A percentile compares a stretch with the other conserved stretches of the same genome.
Conservation (phyloP, 2,797 vertebrate genomes). For the Kryptolebias ocellatus region DNA sequence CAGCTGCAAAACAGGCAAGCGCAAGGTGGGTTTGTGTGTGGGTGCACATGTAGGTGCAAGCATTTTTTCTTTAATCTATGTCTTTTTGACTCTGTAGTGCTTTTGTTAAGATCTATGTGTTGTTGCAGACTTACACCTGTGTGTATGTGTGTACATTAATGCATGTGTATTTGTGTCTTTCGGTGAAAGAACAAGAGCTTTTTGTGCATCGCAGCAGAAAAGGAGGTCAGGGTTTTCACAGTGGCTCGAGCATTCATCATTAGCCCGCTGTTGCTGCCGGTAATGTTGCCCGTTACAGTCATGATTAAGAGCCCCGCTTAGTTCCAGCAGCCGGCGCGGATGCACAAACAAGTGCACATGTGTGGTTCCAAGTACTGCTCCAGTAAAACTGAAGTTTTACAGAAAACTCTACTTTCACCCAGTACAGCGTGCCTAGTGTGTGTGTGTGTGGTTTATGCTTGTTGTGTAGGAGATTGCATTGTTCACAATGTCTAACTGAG, state of each 20-base stretch:
- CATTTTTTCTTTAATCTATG: constrained; percentile 5
- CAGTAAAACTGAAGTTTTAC: constrained; percentile 27
- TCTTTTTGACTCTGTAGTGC: constrained; percentile 1
- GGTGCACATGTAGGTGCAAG: background rate
- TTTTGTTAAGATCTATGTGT: constrained; percentile 26
- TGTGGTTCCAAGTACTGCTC: constrained; percentile 23
- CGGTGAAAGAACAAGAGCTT: constrained; percentile 56
- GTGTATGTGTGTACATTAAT: constrained; percentile 7
- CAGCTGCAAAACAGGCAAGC: constrained; percentile 67
- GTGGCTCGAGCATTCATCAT: constrained; percentile 86
- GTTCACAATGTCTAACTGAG: constrained; percentile 53
- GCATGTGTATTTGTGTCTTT: constrained; percentile 36
- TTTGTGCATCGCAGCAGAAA: constrained; percentile 83
- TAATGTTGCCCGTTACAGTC: constrained; percentile 80
- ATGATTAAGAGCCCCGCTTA: constrained; percentile 83
- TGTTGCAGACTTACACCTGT: constrained; percentile 17
- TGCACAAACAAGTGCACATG: constrained; percentile 47
- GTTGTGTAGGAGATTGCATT: constrained; percentile 39
- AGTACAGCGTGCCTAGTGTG: constrained; percentile 28
- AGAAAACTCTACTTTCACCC: constrained; percentile 38
- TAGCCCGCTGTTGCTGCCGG: constrained; percentile 80
- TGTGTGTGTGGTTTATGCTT: constrained; percentile 5
- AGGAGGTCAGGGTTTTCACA: constrained; percentile 84
- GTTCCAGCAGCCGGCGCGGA: constrained; percentile 77
- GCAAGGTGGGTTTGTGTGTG: constrained; percentile 13